These are phyloP conservation scores for Apodemus agrarius DNA, from an alignment of 2,797 vertebrate genomes.

Conservation along the genomic window DNA sequence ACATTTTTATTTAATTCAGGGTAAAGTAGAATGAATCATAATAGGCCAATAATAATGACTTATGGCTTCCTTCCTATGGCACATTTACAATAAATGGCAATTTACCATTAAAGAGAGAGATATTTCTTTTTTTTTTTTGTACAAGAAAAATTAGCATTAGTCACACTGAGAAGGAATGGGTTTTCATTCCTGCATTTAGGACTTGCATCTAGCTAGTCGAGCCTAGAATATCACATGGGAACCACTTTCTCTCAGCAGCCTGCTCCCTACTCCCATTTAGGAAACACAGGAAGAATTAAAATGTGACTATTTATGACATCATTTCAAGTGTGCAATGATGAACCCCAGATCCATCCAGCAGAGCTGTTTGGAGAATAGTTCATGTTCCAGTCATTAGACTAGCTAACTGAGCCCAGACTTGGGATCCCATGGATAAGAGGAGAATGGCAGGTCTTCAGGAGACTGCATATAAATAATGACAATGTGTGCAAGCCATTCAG, in stretches of 20 bases:
- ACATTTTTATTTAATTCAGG: slow-evolving; percentile 89
- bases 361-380: slow-evolving; percentile 84
- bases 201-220: slow-evolving; percentile 84
- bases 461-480: not conserved
- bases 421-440: slow-evolving; percentile 64
- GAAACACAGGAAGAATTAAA: slow-evolving; percentile 86
- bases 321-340: slow-evolving; percentile 84
- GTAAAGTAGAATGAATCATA: slow-evolving; percentile 87
- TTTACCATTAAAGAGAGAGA: slow-evolving; percentile 87
- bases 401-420: slow-evolving; percentile 82
- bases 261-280: slow-evolving; percentile 71
- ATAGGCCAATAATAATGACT: slow-evolving; percentile 89
- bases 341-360: slow-evolving; percentile 82
- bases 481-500: not conserved
- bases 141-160: slow-evolving; percentile 86
- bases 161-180: slow-evolving; percentile 83
- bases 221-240: slow-evolving; percentile 80
- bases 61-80: slow-evolving; percentile 89
- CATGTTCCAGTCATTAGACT: slow-evolving; percentile 85
- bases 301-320: slow-evolving; percentile 86
- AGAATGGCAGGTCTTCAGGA: not conserved
- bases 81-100: slow-evolving; percentile 89
- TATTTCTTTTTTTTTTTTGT: slow-evolving; percentile 83
- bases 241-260: slow-evolving; percentile 15
- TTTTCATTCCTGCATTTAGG: slow-evolving; percentile 81